phyloP scores from a whole-genome alignment of 2,888 invertebrate species.

The Carabus problematicus region DNA sequence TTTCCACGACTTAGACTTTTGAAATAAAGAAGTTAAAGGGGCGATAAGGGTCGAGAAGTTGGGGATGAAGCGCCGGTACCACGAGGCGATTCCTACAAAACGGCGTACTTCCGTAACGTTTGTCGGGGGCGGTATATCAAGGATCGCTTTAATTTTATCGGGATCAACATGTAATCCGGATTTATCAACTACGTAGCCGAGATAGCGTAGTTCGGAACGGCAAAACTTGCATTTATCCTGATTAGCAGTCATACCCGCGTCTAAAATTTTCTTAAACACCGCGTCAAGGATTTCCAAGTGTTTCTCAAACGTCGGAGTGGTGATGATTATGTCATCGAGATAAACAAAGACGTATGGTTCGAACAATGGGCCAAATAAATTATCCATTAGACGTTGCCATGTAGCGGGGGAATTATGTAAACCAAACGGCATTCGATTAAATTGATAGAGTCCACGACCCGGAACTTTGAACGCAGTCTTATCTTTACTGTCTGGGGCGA shows the following conservation, averaged over 20 bases:
- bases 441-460: slow-evolving; percentile 5
- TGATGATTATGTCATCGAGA: slow-evolving; percentile 21
- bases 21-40: too few relatives aligned
- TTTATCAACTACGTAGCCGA: slow-evolving; percentile 24
- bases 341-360: slow-evolving; percentile 11
- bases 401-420: slow-evolving; percentile 13
- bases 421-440: slow-evolving; percentile 15
- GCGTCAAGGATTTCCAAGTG: slow-evolving; percentile 4
- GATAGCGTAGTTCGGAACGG: slow-evolving; percentile 17
- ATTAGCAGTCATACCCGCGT: slow-evolving; percentile 1
- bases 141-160: too few relatives aligned
- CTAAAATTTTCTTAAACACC: not conserved
- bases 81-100: too few relatives aligned
- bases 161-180: not conserved
- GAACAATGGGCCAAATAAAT: not conserved
- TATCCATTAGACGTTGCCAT: slow-evolving; percentile 10
- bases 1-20: too few relatives aligned
- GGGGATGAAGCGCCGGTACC: too few relatives aligned
- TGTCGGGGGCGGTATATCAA: too few relatives aligned
- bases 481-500: too few relatives aligned
- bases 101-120: too few relatives aligned
- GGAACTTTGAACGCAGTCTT: slow-evolving; percentile 49
- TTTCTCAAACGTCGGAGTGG: not conserved
- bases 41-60: too few relatives aligned
- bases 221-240: slow-evolving; percentile 5